These are phyloP conservation scores for Chaetodon trifascialis DNA, from an alignment of 2,113 vertebrate genomes.

Conservation along the genomic window DNA sequence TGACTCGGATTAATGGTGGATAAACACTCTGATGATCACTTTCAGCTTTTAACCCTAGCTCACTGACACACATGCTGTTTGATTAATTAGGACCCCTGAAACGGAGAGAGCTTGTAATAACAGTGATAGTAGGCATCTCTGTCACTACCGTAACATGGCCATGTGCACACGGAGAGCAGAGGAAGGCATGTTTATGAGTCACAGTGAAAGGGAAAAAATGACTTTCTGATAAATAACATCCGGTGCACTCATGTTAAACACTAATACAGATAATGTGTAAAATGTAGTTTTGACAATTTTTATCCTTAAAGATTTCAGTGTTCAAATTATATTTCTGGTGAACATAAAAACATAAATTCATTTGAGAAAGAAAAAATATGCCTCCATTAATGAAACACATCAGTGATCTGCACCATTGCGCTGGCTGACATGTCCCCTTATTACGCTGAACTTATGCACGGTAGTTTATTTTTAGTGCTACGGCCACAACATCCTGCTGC, in stretches of 20 bases:
- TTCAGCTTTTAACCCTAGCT: conserved; percentile 58
- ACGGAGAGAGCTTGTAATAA: conserved; percentile 35
- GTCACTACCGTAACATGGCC: neutral
- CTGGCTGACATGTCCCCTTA: neutral
- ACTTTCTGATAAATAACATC: neutral
- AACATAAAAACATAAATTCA: no score
- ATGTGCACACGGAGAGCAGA: conserved; percentile 19
- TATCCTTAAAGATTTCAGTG: neutral
- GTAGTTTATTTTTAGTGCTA: neutral
- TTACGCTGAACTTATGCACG: no score
- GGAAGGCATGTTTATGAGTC: neutral
- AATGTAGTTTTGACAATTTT: neutral
- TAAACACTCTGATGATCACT: conserved; percentile 57
- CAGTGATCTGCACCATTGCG: neutral
- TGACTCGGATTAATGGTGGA: conserved; percentile 59
- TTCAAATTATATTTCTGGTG: no score
- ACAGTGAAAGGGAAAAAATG: neutral
- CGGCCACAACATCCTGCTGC: neutral
- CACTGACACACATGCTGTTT: conserved; percentile 35
- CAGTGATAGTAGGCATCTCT: conserved; percentile 20
- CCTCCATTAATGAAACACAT: no score
- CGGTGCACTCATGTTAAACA: neutral
- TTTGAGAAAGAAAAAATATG: no score
- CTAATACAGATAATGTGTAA: neutral
- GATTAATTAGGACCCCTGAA: conserved; percentile 52